Conservation (phyloP, 2,113 vertebrate genomes). For the Sterrhoptilus dennistouni region DNA sequence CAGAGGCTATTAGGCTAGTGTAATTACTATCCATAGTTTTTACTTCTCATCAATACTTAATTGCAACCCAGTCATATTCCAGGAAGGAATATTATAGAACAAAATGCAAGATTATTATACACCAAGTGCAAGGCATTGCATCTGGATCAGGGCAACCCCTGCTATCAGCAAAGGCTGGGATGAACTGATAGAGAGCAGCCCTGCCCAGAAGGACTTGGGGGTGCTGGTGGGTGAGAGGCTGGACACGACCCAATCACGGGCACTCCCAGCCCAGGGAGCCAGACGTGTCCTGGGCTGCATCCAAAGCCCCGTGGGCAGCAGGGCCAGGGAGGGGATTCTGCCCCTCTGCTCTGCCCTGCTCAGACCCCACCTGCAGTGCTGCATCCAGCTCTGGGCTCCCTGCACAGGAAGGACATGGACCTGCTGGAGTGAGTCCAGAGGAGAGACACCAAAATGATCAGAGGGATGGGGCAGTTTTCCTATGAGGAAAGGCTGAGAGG, state of each 20-base stretch:
- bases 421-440: rapidly evolving
- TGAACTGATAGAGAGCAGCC: not conserved
- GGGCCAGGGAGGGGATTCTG: not conserved
- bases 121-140: not conserved
- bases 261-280: not conserved
- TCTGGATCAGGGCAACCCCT: rapidly evolving
- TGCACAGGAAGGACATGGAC: not conserved
- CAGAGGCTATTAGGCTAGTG: not conserved
- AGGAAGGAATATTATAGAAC: not conserved
- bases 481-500: not conserved
- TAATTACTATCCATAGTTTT: not conserved
- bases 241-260: not conserved
- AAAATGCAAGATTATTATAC: not conserved
- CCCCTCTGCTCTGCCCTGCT: not conserved
- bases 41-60: not conserved
- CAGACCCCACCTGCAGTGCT: rapidly evolving
- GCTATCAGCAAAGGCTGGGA: rapidly evolving
- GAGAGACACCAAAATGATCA: rapidly evolving
- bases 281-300: not conserved
- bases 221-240: not conserved
- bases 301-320: not conserved
- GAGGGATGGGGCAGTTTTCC: not conserved
- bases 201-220: rapidly evolving
- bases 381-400: not conserved
- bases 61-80: not conserved